These are phyloP conservation scores for Germaria angustata DNA, from an alignment of 2,888 invertebrate genomes.

Conservation along the genomic window DNA sequence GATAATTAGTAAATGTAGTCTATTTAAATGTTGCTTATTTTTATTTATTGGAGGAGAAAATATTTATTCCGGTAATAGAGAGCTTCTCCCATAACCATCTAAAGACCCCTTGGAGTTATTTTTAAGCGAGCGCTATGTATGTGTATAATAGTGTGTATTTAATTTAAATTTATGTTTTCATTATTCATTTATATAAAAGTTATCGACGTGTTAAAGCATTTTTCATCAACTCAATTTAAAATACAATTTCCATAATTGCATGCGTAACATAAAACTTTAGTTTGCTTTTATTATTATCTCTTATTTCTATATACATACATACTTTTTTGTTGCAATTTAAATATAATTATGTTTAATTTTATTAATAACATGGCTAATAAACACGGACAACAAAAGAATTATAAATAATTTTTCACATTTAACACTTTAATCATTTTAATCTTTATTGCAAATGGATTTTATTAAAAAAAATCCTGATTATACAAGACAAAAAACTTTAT, in stretches of 20 bases:
- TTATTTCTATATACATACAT: too few species aligned
- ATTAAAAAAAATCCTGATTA: too few species aligned
- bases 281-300: background rate
- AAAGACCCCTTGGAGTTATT: too few species aligned
- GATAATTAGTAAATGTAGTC: too few species aligned
- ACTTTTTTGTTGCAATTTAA: background rate
- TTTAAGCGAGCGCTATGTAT: too few species aligned
- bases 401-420: background rate
- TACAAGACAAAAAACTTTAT: too few species aligned
- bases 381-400: conserved; percentile 22
- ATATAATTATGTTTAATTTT: conserved; percentile 15
- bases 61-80: too few species aligned
- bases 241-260: background rate
- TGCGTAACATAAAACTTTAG: background rate
- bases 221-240: background rate
- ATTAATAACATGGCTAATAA: background rate
- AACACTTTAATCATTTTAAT: background rate
- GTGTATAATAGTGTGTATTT: too few species aligned
- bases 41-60: too few species aligned
- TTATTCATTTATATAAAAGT: background rate
- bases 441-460: background rate
- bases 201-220: background rate
- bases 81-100: too few species aligned
- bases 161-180: background rate
- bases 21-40: too few species aligned